Evolutionary conservation across 2,113 vertebrate species (phyloP).

Genomic region (Tinamus guttatus): DNA sequence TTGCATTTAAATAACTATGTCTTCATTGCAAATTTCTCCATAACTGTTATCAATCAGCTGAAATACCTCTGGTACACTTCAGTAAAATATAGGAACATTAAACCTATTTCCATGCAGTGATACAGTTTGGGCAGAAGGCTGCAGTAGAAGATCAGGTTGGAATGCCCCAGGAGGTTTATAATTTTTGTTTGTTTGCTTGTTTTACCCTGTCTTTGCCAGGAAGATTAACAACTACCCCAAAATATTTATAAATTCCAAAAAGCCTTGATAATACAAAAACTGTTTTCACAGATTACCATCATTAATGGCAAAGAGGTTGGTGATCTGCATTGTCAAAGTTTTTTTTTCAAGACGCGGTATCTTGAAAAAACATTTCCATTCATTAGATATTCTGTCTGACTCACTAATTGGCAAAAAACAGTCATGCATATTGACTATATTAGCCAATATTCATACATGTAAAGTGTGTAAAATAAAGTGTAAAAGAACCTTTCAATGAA

Average conservation of each 20-base stretch:
- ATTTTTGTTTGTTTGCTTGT: background rate
- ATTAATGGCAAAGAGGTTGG: background rate
- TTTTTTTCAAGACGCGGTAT: background rate
- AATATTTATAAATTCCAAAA: background rate
- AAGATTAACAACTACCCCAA: background rate
- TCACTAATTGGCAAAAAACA: background rate
- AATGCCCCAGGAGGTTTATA: background rate
- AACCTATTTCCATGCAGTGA: slow-evolving; percentile 46
- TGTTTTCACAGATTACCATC: background rate
- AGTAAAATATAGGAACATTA: background rate
- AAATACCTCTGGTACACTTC: background rate
- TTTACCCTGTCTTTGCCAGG: background rate
- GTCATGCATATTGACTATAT: background rate
- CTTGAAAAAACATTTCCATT: background rate
- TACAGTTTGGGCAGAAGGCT: slow-evolving; percentile 72
- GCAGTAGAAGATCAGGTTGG: slow-evolving; percentile 68
- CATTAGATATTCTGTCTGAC: background rate
- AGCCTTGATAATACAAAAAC: background rate
- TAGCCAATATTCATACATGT: background rate
- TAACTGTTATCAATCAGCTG: background rate
- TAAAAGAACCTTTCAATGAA: background rate
- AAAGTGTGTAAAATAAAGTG: background rate
- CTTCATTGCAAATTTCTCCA: background rate
- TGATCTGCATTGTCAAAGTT: background rate
- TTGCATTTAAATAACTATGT: background rate